These are phyloP conservation scores for Conopomorpha cramerella DNA, from an alignment of 1,140 invertebrate species.

Conservation along the genomic window DNA sequence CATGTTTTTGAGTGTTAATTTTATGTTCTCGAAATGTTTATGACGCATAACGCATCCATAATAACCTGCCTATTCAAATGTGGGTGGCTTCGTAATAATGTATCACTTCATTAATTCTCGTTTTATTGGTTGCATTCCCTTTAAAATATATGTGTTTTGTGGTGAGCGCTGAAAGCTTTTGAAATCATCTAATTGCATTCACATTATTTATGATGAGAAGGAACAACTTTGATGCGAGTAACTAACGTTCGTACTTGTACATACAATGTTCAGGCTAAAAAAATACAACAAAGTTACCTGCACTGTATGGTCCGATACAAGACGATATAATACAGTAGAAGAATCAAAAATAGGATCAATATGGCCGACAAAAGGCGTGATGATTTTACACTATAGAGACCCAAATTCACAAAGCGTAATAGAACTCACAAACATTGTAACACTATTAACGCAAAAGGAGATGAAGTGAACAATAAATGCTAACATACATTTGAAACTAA, in stretches of 20 bases:
- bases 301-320: no score
- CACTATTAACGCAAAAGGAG: conserved; percentile 55
- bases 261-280: no score
- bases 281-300: no score
- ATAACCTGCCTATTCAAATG: conserved; percentile 52
- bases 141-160: no score
- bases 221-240: no score
- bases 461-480: conserved; percentile 55
- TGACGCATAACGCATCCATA: conserved; percentile 54
- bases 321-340: no score
- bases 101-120: conserved; percentile 49
- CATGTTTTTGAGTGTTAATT: conserved; percentile 59
- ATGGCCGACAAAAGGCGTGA: conserved; percentile 28
- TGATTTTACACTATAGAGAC: conserved; percentile 26
- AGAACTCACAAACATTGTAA: conserved; percentile 55
- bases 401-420: conserved; percentile 46
- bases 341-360: conserved; percentile 28
- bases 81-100: conserved; percentile 48
- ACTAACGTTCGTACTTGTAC: no score
- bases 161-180: no score
- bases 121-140: no score
- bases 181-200: no score
- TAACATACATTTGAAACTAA: conserved; percentile 46
- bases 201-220: no score
- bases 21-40: conserved; percentile 59